Base-by-base conservation (phyloP, 2,113 vertebrate genomes). In the Caranx melampygus region DNA sequence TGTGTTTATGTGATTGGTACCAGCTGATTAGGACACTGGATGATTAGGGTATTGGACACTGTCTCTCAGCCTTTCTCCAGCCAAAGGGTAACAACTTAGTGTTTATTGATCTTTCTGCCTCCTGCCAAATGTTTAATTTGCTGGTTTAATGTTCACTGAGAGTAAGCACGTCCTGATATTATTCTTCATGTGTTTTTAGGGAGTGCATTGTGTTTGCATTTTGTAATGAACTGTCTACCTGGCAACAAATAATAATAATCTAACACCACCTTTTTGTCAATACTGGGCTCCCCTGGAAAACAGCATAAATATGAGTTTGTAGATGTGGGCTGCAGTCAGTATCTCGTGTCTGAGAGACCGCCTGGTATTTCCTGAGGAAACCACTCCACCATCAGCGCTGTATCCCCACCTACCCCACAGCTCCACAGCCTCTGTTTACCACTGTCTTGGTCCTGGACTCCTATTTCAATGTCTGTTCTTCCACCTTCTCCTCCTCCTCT, bases 331-430 rank as follows among this genome's bases (percentile, higher is more conserved):
- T 78, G 52, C 26, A 11, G 67, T 62, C 12, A 34, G 55, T 62
- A 49, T 82, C 67, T 65, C 5, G 26, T 75, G 78, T 88, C 54
- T 72, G 65, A 75, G 72, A 65, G 73, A 75, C 54, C 72, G 75
- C 85, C 35, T 83, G 90, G 88, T 70, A 89, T 89, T 91, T 92
- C 88, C 87, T 89, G 64, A 85, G 91, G 78, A 90, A 91, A 71
- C 79, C 11, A 13, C 71, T 73, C 47, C 60, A 71, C 47, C 60
- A 83, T 79, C 63, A 79, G 44, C 6, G 6, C 52, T 72, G 31
- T 61, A 34, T 37, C 51, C 62, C 62, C 42, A 49, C 52, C 79
- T 49, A 0, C 26, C 73, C 40, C 12, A 2, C n/a, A 15, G 52
- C 44, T 18, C 40, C 26, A 45, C 61, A 34, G 61, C 45, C 26